Base-by-base conservation (phyloP, 1,140 invertebrate genomes). In the Apocrypta bakeri region DNA sequence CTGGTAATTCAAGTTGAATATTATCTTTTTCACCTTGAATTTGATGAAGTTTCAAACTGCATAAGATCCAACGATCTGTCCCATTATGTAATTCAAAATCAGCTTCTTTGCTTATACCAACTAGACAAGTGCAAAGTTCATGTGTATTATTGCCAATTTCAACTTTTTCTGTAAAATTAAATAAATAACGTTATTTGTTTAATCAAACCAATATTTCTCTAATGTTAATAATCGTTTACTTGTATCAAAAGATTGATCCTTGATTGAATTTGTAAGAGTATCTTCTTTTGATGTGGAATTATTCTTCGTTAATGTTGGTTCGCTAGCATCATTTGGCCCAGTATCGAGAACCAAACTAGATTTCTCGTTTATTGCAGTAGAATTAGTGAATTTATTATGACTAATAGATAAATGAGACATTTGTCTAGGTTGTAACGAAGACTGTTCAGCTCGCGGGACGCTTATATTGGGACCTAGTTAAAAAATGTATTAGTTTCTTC, bases 21-120 rank as follows among this genome's bases (percentile, higher is more conserved):
- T 87, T 89, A 31, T 90, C 82, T 48, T 84, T 87, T 8, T 89
- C 88, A 12, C 89, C 90, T 84, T 89, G 87, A 78, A 90, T 82
- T 82, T 88, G 85, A 61, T 82, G 42, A 64, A 89, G 71, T 48
- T 71, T 89, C 25, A 89, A 64, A 4, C 79, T 80, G 82, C 88
- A 89, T n/a, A 88, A 83, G 12, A 92, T 85, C 91, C 91, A 92
- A 69, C 86, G 87, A 66, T 88, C 85, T 68, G 90, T 87, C 82
- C 88, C 87, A 72, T 92, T 92, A 61, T 83, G 33, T 2, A 92
- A 84, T 83, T 90, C 88, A 37, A 92, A 86, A 37, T 89, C 85
- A 21, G 85, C 78, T 83, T 88, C 88, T 69, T 86, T 87, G 0
- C 83, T 79, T 27, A 91, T 86, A 25, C 87, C 89, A 27, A 91